phyloP scores from a whole-genome alignment of 2,888 invertebrate genomes.

The Brachynemurus nebulosus region DNA sequence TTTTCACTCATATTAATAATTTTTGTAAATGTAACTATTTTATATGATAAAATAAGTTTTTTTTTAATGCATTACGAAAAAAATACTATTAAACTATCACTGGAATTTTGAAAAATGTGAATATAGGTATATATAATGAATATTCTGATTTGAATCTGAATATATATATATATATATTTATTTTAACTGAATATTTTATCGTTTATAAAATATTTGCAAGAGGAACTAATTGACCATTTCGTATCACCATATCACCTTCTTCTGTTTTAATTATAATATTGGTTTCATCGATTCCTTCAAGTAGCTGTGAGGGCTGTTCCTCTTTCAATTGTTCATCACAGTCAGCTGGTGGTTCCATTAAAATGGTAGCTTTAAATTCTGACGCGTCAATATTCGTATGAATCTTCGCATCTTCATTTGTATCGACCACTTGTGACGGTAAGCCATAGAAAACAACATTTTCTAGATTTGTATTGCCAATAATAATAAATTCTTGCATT shows the following conservation, averaged over 20 bases:
- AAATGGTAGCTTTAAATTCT: too few relatives aligned
- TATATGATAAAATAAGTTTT: too few relatives aligned
- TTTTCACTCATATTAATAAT: too few relatives aligned
- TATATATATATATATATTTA: too few relatives aligned
- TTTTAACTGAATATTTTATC: too few relatives aligned
- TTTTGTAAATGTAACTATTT: too few relatives aligned
- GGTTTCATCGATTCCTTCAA: constrained; percentile 1
- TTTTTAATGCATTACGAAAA: too few relatives aligned
- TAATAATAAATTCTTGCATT: constrained; percentile 1
- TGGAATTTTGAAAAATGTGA: too few relatives aligned
- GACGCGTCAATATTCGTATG: too few relatives aligned
- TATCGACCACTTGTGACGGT: neutral
- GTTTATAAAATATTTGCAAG: neutral
- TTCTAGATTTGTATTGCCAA: neutral
- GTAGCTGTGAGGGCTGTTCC: neutral
- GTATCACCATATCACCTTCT: constrained; percentile 4
- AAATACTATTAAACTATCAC: too few relatives aligned
- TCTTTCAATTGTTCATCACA: neutral
- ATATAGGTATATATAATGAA: too few relatives aligned
- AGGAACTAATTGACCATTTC: constrained; percentile 4
- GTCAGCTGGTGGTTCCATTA: neutral
- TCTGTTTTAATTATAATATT: constrained; percentile 4
- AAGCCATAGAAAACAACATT: neutral
- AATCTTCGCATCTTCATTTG: neutral
- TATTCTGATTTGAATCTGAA: too few relatives aligned